Evolutionary conservation across 2,113 vertebrate genomes (phyloP).

Genomic region (Tachycineta bicolor): DNA sequence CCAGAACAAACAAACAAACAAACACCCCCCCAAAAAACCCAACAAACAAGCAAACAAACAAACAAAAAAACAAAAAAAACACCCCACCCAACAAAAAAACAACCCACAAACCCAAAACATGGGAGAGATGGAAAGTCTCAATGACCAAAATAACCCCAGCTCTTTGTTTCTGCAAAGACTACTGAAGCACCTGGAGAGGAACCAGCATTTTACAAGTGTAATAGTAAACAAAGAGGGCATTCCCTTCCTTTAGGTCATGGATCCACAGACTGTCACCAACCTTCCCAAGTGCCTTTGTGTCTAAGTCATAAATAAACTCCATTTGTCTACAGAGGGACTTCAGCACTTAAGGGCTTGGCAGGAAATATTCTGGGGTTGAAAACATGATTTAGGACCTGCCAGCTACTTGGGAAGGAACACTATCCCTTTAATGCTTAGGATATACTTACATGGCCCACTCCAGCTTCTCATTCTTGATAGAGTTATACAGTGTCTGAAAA

Average conservation of each 20-base stretch:
- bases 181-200: background rate
- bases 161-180: background rate
- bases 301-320: background rate
- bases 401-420: background rate
- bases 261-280: background rate
- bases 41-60: too few relatives aligned
- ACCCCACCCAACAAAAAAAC: too few relatives aligned
- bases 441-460: conserved; percentile 98
- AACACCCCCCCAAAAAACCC: too few relatives aligned
- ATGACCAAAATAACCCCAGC: background rate
- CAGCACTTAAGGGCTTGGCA: background rate
- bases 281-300: background rate
- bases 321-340: background rate
- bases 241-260: background rate
- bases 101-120: background rate
- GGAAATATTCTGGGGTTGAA: background rate
- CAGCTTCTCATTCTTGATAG: conserved; percentile 98
- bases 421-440: background rate
- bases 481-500: conserved; percentile 91
- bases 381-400: background rate
- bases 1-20: background rate
- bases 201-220: background rate
- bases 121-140: background rate
- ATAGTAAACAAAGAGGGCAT: background rate
- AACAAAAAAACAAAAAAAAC: background rate